These are phyloP conservation scores for Protomyctophum bolini DNA, from an alignment of 2,113 vertebrate genomes.

Conservation along the genomic window DNA sequence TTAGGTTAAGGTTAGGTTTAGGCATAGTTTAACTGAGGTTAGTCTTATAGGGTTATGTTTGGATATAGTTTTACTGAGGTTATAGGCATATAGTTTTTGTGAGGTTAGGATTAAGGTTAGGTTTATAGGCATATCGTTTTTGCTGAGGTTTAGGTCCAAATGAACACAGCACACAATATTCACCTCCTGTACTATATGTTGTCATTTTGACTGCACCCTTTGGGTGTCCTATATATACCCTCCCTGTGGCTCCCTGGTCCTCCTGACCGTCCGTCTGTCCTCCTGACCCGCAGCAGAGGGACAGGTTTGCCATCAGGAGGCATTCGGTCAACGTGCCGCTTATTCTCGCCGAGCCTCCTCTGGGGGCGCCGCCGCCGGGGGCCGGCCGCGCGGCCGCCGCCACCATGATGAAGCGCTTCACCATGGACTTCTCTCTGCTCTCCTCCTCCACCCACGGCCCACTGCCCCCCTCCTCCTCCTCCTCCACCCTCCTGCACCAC, in stretches of 20 bases:
- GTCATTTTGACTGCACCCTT: constrained; percentile 8
- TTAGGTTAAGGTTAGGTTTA: no score
- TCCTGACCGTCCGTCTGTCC: not conserved
- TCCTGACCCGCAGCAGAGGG: constrained; percentile 74
- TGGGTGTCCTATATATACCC: not conserved
- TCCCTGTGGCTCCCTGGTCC: not conserved
- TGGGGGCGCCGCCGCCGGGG: no score
- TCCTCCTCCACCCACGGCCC: constrained; percentile 54
- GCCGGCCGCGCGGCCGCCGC: constrained; percentile 43
- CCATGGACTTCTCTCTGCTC: constrained; percentile 93
- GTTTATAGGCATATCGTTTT: no score
- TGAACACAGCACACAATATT: no score
- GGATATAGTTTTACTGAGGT: no score
- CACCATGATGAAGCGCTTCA: constrained; percentile 79
- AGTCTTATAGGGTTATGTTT: no score
- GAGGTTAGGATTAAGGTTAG: no score
- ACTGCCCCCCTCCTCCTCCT: constrained; percentile 52
- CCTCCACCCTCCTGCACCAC: no score
- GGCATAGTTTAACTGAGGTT: no score
- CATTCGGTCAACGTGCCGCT: constrained; percentile 85
- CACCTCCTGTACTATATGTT: not conserved
- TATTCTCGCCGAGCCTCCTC: constrained; percentile 65
- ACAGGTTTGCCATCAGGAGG: constrained; percentile 85
- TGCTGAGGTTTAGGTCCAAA: no score
- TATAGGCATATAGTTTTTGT: no score